Conservation (phyloP, 2,113 vertebrate species). For the Lichenostomus cassidix region DNA sequence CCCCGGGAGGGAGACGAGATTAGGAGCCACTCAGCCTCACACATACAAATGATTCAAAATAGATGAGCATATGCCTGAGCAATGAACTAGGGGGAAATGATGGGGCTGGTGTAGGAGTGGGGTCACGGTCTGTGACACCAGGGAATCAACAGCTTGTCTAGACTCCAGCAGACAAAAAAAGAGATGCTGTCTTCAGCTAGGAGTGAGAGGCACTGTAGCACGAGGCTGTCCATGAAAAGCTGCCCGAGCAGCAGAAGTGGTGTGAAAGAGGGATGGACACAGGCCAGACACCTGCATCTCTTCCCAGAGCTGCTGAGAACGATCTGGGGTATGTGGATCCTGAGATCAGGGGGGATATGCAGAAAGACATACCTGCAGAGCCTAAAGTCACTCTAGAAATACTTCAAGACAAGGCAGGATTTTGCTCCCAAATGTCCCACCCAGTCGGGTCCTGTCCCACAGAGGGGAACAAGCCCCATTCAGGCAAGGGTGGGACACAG, state of each 20-base stretch:
- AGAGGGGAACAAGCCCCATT: background rate
- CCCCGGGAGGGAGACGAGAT: constrained; percentile 18
- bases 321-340: background rate
- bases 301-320: background rate
- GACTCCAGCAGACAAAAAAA: constrained; percentile 17
- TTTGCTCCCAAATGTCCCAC: background rate
- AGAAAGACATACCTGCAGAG: background rate
- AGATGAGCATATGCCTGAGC: constrained; percentile 44
- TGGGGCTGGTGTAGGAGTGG: constrained; percentile 10
- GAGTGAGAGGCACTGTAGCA: background rate
- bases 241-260: background rate
- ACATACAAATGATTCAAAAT: constrained; percentile 24
- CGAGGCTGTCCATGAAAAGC: background rate
- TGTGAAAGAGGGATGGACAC: background rate
- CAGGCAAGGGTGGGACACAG: background rate
- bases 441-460: background rate
- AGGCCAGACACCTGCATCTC: background rate
- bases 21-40: constrained; percentile 38
- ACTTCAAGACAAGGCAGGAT: background rate
- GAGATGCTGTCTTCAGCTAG: background rate
- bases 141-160: constrained; percentile 49
- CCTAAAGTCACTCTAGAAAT: background rate
- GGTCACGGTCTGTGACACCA: background rate
- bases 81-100: background rate
- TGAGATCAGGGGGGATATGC: too few species aligned